Base-by-base conservation (phyloP, 2,113 vertebrate genomes). In the Morphnarchus princeps region DNA sequence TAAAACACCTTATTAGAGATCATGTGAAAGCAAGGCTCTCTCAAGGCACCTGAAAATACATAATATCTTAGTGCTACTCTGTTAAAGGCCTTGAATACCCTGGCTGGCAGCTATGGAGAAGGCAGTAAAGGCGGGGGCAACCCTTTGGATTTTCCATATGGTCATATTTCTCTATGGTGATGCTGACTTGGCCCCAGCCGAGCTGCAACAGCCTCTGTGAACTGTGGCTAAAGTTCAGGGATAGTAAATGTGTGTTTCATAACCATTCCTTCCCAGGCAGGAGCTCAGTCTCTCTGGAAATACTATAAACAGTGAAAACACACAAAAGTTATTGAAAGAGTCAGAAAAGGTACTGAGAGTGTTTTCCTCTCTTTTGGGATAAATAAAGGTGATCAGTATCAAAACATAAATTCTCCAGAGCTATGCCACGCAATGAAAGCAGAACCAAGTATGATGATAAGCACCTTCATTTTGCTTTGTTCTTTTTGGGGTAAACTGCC, bases 361-460 rank as follows among this genome's bases (percentile, higher is more conserved):
- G 43, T 43, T 91, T 94, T 73, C 49, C 47, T 79, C 49, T 62
- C 63, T 61, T 49, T 40, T 24, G n/a, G 43, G 43, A 10, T 76
- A 76, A 70, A 74, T 38, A 65, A 65, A 55, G 21, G 15, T 2
- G 5, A 62, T 58, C 55, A 45, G 2, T 42, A 70, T 25, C 7
- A 70, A 90, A 80, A 25, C 10, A 36, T 15, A 31, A 52, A 31
- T 50, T 69, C 19, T 54, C 62, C 34, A 38, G 38, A 47, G 40
- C 40, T 76, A 2, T 72, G 61, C 22, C 57, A 50, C 0, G 0
- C 21, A 21, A 12, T 34, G 38, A 81, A 62, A 81, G 26, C 50
- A 82, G 63, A 93, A n/a, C 7, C 0, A 1, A 40, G 7, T 10
- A 38, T 0, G 0, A 26, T 10, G 14, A 54, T 11, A 47, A 20